Evolutionary conservation across 2,888 invertebrate genomes (phyloP), one percentile per base, ranked within the genome.

Genomic region (Syritta pipiens): DNA sequence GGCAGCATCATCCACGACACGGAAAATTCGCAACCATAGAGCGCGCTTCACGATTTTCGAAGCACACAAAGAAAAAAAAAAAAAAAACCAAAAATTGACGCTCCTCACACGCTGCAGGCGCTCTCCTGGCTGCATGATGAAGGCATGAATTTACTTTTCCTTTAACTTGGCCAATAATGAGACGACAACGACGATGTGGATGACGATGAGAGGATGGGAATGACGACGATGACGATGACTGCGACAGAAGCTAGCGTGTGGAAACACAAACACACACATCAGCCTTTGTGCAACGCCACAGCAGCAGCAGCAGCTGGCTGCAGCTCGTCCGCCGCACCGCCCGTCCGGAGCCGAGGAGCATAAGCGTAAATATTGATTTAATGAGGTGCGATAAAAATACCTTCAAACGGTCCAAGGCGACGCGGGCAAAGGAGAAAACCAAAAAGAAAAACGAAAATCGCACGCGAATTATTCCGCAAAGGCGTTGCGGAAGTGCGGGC

Each of bases 301-400:
- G 32, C 12, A 32, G 17, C 22, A 48, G 20, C 10, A 67, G 48
- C 72, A 35, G 60, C 48, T 44, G 81, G 37, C 22, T 24, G 19
- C 20, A 35, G 30, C 4, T 24, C 46, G 30, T 30, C 26, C 17
- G 22, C 40, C 42, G n/a, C n/a, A n/a, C n/a, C 79, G 79, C 79
- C 79, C 74, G 74, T 60, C 67, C n/a, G n/a, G n/a, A n/a, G n/a
- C n/a, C n/a, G n/a, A n/a, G 62, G 30, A 77, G 82, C 82, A 83
- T 82, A 83, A 83, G 82, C 82, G 83, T 84, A 84, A 84, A 84
- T 85, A 85, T 85, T 85, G 84, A 84, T 85, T 84, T 85, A 85
- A 85, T 85, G 84, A 85, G 84, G 84, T 85, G 84, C 84, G 84
- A 85, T 85, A 85, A 85, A 84, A 83, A 82, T 79, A 81, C 79